Evolutionary conservation across 92 coral and sea anemone genomes (phyloP).

Genomic region (Metridium senile): DNA sequence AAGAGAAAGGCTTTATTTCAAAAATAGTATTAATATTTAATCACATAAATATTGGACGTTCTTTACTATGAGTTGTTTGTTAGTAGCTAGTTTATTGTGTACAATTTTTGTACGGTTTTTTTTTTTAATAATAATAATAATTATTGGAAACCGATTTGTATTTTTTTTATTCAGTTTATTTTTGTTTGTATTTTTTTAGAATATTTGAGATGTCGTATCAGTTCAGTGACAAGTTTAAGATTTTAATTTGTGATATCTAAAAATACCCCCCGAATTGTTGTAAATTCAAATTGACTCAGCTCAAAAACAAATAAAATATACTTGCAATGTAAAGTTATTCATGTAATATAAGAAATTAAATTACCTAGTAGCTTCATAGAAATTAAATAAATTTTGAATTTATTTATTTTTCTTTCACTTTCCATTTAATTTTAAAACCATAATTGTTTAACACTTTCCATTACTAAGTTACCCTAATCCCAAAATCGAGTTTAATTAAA

Average conservation of each 20-base stretch:
- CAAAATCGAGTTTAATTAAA: background rate
- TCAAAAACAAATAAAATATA: background rate
- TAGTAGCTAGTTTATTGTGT: too few relatives aligned
- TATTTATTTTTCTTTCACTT: background rate
- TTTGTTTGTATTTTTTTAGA: background rate
- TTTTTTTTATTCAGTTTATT: background rate
- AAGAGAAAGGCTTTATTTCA: background rate
- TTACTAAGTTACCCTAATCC: slow-evolving; percentile 12
- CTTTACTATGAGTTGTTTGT: slow-evolving; percentile 1
- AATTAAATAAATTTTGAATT: background rate
- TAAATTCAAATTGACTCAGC: background rate
- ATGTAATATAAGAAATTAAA: background rate
- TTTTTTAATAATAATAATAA: too few relatives aligned
- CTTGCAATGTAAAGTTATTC: background rate
- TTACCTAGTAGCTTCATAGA: too few relatives aligned
- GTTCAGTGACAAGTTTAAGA: background rate
- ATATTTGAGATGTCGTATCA: background rate
- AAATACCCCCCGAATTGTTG: background rate
- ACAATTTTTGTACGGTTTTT: too few relatives aligned
- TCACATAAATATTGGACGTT: background rate
- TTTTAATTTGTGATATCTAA: background rate
- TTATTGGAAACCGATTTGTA: too few relatives aligned
- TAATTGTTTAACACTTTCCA: slow-evolving; percentile 1
- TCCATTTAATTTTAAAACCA: background rate
- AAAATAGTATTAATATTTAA: slow-evolving; percentile 5